phyloP scores from a whole-genome alignment of 2,888 invertebrate species.

The Loripinus fragilis region DNA sequence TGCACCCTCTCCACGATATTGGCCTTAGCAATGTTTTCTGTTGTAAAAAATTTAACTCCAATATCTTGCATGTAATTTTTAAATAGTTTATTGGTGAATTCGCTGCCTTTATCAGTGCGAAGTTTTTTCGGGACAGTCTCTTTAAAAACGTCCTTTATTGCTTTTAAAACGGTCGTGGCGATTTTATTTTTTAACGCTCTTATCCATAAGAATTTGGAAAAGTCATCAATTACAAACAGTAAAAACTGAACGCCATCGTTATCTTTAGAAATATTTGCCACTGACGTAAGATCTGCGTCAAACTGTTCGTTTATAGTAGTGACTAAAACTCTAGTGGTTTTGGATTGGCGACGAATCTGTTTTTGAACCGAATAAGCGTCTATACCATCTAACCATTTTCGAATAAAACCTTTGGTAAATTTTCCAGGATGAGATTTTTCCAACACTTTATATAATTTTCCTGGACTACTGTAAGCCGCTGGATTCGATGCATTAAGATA shows the following conservation, averaged over 20 bases:
- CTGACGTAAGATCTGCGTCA: constrained; percentile 31
- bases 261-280: constrained; percentile 30
- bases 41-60: constrained; percentile 30
- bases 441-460: constrained; percentile 28
- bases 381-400: constrained; percentile 40
- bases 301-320: constrained; percentile 35
- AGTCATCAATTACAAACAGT: constrained; percentile 34
- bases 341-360: constrained; percentile 35
- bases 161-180: constrained; percentile 19
- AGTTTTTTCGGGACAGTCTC: constrained; percentile 25
- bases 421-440: constrained; percentile 27
- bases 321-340: constrained; percentile 33
- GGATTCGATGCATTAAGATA: constrained; percentile 23
- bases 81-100: constrained; percentile 22
- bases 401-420: constrained; percentile 26
- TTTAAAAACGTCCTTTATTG: constrained; percentile 18
- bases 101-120: constrained; percentile 25
- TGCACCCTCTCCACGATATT: constrained; percentile 24
- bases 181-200: constrained; percentile 26
- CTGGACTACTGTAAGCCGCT: constrained; percentile 28
- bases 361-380: constrained; percentile 37
- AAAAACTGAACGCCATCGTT: constrained; percentile 29
- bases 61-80: constrained; percentile 31
- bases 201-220: constrained; percentile 28
- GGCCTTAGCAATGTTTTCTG: constrained; percentile 31